phyloP scores from a whole-genome alignment of 2,797 vertebrate species.

The Micrastur ruficollis region DNA sequence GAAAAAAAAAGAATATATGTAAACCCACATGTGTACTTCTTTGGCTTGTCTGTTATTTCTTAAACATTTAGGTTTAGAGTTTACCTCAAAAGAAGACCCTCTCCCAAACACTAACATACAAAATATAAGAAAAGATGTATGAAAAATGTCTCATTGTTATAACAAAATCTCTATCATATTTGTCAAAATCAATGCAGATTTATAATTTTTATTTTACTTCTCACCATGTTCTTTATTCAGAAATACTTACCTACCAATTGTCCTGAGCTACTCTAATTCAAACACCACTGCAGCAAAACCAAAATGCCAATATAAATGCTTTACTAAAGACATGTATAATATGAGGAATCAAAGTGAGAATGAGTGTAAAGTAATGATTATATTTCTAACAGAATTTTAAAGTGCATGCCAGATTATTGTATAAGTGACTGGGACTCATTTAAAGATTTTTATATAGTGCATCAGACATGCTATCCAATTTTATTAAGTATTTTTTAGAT shows the following conservation, averaged over 20 bases:
- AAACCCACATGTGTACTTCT: background rate
- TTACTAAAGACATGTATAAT: background rate
- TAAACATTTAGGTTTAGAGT: background rate
- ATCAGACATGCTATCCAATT: background rate
- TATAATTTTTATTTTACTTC: background rate
- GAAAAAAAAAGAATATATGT: background rate
- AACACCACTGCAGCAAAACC: background rate
- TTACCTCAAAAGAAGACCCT: background rate
- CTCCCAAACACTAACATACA: background rate
- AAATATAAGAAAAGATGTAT: background rate
- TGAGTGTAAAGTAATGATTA: background rate
- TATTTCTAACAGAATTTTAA: background rate
- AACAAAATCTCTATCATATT: background rate
- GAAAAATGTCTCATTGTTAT: background rate
- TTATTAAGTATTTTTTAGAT: background rate
- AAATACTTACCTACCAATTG: background rate
- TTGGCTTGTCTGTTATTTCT: background rate
- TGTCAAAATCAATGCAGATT: background rate
- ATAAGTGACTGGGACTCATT: background rate
- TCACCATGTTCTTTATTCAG: background rate
- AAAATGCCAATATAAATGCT: background rate
- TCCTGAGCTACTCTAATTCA: background rate
- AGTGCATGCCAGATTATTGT: rapidly evolving
- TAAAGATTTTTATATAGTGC: background rate
- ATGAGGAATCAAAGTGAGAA: background rate